Evolutionary conservation across 2,797 vertebrate species (phyloP).

Genomic region (Neosalanx taihuensis): DNA sequence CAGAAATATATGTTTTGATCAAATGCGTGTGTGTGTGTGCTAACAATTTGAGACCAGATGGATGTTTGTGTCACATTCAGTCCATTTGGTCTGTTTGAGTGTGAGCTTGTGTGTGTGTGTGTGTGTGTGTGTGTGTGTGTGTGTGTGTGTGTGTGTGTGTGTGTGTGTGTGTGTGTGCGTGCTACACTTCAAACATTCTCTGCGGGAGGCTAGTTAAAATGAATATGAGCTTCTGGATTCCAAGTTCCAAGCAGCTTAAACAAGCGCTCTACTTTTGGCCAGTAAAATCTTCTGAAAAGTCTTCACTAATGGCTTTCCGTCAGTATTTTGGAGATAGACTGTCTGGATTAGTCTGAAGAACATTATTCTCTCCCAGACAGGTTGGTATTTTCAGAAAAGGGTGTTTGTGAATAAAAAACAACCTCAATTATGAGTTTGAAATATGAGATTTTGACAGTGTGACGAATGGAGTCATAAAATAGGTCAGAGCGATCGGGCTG

Average conservation of each 20-base stretch:
- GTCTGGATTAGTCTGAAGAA: constrained; percentile 9
- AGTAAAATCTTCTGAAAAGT: constrained; percentile 49
- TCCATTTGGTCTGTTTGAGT: not conserved
- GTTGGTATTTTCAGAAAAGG: constrained; percentile 37
- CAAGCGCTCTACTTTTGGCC: constrained; percentile 48
- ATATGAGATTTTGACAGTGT: constrained; percentile 51
- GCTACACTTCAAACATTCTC: constrained; percentile 26
- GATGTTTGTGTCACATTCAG: not conserved
- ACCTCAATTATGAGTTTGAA: constrained; percentile 55
- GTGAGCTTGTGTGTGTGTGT: not conserved
- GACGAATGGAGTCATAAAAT: constrained; percentile 43
- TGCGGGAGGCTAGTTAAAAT: constrained; percentile 35
- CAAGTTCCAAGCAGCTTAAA: constrained; percentile 54
- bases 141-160: not conserved
- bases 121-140: constrained; percentile 2
- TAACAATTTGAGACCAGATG: not conserved
- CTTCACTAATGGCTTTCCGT: constrained; percentile 5
- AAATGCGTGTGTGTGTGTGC: no score
- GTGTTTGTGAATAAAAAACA: constrained; percentile 56
- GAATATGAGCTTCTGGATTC: constrained; percentile 36
- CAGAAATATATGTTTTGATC: no score
- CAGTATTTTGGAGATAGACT: constrained; percentile 34
- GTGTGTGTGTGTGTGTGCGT: constrained; percentile 3
- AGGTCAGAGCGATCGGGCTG: constrained; percentile 38
- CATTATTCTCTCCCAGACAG: constrained; percentile 36